Evolutionary conservation across 2,797 vertebrate species (phyloP).

Genomic region (Sebastes matsubarae): DNA sequence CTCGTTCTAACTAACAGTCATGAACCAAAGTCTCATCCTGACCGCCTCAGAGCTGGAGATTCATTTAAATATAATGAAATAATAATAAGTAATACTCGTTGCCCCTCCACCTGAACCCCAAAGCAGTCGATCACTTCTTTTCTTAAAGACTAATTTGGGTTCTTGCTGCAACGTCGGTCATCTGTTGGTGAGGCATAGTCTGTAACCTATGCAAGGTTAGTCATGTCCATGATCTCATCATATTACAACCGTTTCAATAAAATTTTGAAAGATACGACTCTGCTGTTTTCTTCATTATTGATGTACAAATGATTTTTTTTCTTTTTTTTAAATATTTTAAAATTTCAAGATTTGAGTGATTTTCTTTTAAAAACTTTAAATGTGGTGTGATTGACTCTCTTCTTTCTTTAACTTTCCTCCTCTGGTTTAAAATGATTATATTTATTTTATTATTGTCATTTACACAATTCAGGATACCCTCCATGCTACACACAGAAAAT

Average conservation of each 20-base stretch:
- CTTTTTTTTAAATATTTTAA: neutral
- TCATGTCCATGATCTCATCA: conserved; percentile 87
- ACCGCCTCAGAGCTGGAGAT: no score
- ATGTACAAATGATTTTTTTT: neutral
- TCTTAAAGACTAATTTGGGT: conserved; percentile 16
- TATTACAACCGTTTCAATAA: conserved; percentile 89
- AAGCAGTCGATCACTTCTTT: neutral
- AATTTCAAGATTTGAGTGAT: neutral
- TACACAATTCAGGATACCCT: neutral
- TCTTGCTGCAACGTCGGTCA: conserved; percentile 76
- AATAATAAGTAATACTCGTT: neutral
- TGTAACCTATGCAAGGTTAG: conserved; percentile 88
- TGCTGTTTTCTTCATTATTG: conserved; percentile 7
- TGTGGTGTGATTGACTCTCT: neutral
- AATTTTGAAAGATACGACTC: conserved; percentile 87
- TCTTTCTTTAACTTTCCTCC: no score
- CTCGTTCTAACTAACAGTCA: conserved; percentile 3
- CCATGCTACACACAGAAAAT: neutral
- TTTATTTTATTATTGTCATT: neutral
- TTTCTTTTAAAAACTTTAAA: neutral
- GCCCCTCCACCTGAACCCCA: neutral
- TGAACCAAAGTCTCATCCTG: conserved; percentile 46
- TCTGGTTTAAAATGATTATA: neutral
- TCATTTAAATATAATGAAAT: neutral
- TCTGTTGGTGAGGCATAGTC: conserved; percentile 84